These are phyloP conservation scores for Coecobrya sp. DNA, from an alignment of 2,888 invertebrate genomes.

Conservation along the genomic window DNA sequence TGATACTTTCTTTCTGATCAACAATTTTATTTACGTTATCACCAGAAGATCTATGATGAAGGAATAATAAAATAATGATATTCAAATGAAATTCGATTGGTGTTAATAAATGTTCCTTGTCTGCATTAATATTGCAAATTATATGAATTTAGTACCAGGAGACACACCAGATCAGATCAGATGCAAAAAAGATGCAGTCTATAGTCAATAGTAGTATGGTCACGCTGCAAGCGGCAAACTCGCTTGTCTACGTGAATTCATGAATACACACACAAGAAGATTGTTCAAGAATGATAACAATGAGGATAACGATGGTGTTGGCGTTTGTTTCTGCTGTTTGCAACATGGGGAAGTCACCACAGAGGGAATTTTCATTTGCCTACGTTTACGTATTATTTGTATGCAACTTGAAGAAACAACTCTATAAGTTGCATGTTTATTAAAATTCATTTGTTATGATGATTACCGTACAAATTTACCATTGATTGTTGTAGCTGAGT, in stretches of 20 bases:
- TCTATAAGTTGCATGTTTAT: constrained; percentile 6
- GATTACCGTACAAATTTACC: constrained; percentile 47
- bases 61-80: constrained; percentile 60
- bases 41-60: constrained; percentile 47
- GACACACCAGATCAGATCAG: constrained; percentile 25
- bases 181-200: background rate
- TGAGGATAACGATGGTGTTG: constrained; percentile 6
- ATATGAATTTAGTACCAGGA: constrained; percentile 52
- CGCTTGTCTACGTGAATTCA: background rate
- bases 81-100: constrained; percentile 69
- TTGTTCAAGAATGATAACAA: constrained; percentile 23
- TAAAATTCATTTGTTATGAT: constrained; percentile 60
- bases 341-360: background rate
- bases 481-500: constrained; percentile 6
- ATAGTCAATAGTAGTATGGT: background rate
- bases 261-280: background rate
- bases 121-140: constrained; percentile 64
- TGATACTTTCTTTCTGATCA: constrained; percentile 66
- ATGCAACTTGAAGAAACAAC: constrained; percentile 21
- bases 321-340: background rate
- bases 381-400: background rate
- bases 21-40: constrained; percentile 52
- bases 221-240: constrained; percentile 17
- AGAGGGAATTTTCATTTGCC: background rate
- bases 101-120: constrained; percentile 59